Evolutionary conservation across 2,888 invertebrate species (phyloP).

Genomic region (Melinaea menophilus): DNA sequence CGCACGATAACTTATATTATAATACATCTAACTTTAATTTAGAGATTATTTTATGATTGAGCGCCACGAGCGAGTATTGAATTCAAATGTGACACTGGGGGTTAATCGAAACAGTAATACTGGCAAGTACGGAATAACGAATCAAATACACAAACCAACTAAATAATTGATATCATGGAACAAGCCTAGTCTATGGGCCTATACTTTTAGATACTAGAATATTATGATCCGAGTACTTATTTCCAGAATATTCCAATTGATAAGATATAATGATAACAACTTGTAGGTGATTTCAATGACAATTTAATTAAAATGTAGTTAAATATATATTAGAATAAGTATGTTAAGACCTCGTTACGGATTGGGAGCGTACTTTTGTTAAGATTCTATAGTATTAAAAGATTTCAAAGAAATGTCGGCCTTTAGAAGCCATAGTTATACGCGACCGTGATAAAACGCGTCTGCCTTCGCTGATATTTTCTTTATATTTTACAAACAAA

Average conservation of each 20-base stretch:
- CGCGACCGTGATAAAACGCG: slow-evolving; percentile 14
- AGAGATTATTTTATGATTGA: no score
- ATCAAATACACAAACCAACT: background rate
- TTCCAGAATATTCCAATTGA: slow-evolving; percentile 26
- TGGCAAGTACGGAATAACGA: background rate
- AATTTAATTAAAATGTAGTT: slow-evolving; percentile 20
- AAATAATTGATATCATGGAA: no score
- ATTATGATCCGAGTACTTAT: background rate
- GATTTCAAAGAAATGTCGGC: slow-evolving; percentile 19
- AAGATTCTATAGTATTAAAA: slow-evolving; percentile 14
- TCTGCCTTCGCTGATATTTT: slow-evolving; percentile 1
- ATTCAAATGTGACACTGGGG: slow-evolving; percentile 2
- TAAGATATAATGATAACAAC: slow-evolving; percentile 29
- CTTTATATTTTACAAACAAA: background rate
- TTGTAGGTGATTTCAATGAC: slow-evolving; percentile 30
- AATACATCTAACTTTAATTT: background rate
- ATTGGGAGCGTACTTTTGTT: background rate
- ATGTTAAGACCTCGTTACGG: background rate
- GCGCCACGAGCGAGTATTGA: background rate
- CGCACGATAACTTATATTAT: background rate
- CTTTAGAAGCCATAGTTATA: slow-evolving; percentile 23
- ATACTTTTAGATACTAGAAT: slow-evolving; percentile 15
- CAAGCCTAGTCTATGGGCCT: background rate
- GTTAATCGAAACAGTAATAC: background rate
- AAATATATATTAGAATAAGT: slow-evolving; percentile 8